These are phyloP conservation scores for Chiloscyllium punctatum DNA, from an alignment of 2,797 vertebrate species.

Conservation along the genomic window DNA sequence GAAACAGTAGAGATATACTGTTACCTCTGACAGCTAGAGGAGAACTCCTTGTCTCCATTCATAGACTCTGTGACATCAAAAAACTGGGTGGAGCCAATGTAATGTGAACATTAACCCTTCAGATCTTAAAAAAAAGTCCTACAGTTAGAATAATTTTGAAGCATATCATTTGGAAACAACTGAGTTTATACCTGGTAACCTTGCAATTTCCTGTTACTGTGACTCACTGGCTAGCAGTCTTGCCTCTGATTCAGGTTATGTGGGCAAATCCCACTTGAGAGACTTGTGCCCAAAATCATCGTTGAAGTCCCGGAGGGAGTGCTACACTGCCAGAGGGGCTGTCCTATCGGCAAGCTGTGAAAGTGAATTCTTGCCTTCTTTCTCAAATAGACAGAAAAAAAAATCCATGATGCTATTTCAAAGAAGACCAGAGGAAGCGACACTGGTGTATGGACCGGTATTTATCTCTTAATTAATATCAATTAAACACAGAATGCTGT, in stretches of 20 bases:
- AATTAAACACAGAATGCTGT: background rate
- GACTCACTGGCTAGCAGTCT: background rate
- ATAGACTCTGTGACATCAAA: too few species aligned
- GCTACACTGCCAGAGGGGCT: background rate
- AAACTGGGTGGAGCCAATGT: too few species aligned
- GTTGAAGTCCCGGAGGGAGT: background rate
- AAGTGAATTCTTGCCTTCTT: background rate
- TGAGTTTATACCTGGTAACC: background rate
- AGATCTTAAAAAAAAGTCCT: background rate
- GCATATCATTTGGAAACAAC: background rate
- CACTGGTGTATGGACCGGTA: background rate
- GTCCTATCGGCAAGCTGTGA: too few species aligned
- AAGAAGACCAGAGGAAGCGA: background rate
- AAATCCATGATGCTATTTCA: background rate
- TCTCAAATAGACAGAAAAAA: background rate
- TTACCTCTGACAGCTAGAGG: too few species aligned
- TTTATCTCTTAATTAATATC: background rate
- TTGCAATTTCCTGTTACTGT: background rate
- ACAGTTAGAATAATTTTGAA: background rate
- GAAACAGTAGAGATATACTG: too few species aligned
- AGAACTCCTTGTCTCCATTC: too few species aligned
- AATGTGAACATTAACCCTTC: too few species aligned
- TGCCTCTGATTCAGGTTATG: background rate
- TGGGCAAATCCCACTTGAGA: background rate
- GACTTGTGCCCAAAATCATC: background rate